phyloP scores from a whole-genome alignment of 2,888 invertebrate genomes.

The Melolontha melolontha region DNA sequence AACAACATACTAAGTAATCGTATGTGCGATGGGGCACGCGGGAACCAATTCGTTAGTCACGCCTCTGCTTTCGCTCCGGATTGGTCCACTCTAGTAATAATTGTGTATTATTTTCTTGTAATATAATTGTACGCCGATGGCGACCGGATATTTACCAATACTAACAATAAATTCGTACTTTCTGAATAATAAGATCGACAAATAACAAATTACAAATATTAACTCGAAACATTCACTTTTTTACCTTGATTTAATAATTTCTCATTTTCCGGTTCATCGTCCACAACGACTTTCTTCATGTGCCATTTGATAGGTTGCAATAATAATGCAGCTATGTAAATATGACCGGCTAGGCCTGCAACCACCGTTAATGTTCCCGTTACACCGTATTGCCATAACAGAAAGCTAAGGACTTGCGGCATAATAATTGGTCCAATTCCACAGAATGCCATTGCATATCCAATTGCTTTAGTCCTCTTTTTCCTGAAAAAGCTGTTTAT shows the following conservation, averaged over 20 bases:
- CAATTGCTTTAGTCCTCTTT: slow-evolving; percentile 73
- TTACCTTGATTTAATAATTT: slow-evolving; percentile 12
- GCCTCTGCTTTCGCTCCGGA: too few species aligned
- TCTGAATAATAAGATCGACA: too few species aligned
- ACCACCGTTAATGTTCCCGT: slow-evolving; percentile 73
- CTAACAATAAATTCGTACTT: too few species aligned
- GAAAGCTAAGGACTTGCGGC: slow-evolving; percentile 71
- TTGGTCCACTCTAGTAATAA: too few species aligned
- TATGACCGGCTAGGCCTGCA: slow-evolving; percentile 73
- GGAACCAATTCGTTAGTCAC: too few species aligned
- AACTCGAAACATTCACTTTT: too few species aligned
- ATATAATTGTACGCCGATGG: too few species aligned
- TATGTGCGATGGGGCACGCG: too few species aligned
- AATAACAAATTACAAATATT: too few species aligned
- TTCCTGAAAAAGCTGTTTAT: slow-evolving; percentile 75
- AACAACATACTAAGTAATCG: too few species aligned
- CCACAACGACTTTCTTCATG: slow-evolving; percentile 56
- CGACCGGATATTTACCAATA: too few species aligned
- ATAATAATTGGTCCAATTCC: slow-evolving; percentile 75
- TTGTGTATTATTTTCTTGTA: too few species aligned
- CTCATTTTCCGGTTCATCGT: slow-evolving; percentile 19
- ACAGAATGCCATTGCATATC: slow-evolving; percentile 73
- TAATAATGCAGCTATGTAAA: slow-evolving; percentile 71
- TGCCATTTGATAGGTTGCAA: slow-evolving; percentile 79
- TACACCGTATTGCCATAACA: slow-evolving; percentile 70